A percentile compares a stretch with the other conserved stretches of the same genome.
Evolutionary conservation across 2,797 vertebrate species (phyloP).

Genomic region (Chiloscyllium punctatum): DNA sequence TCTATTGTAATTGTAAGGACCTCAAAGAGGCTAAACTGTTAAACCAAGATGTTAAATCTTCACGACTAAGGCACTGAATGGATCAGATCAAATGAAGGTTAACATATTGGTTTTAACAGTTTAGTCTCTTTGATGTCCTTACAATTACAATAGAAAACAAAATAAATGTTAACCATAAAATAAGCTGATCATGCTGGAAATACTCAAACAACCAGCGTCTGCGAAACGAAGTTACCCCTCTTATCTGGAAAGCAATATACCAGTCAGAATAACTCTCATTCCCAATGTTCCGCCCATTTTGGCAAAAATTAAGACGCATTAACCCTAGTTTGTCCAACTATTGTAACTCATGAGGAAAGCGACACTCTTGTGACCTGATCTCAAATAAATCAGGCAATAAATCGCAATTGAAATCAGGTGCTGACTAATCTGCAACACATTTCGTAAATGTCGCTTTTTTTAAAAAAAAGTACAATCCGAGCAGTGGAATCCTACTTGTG

Average conservation of each 20-base stretch:
- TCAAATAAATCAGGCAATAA: background rate
- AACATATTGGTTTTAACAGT: background rate
- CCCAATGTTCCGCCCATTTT: background rate
- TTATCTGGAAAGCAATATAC: background rate
- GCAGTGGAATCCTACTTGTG: background rate
- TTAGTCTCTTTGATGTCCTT: background rate
- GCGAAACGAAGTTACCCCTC: no score
- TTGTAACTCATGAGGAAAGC: background rate
- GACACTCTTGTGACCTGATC: background rate
- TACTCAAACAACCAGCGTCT: background rate
- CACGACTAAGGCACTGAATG: no score
- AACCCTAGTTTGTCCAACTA: background rate
- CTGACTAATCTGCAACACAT: background rate
- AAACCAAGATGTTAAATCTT: no score
- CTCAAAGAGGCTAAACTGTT: no score
- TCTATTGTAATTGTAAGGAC: no score
- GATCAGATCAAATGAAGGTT: no score
- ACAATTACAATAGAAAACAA: background rate
- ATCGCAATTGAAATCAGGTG: background rate
- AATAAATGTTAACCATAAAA: background rate
- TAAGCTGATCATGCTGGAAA: background rate
- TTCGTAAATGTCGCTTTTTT: background rate
- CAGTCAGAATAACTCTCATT: background rate
- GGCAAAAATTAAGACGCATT: background rate
- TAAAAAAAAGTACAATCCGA: background rate